Conservation (phyloP, 2,888 invertebrate species). For the Suillia variegata region DNA sequence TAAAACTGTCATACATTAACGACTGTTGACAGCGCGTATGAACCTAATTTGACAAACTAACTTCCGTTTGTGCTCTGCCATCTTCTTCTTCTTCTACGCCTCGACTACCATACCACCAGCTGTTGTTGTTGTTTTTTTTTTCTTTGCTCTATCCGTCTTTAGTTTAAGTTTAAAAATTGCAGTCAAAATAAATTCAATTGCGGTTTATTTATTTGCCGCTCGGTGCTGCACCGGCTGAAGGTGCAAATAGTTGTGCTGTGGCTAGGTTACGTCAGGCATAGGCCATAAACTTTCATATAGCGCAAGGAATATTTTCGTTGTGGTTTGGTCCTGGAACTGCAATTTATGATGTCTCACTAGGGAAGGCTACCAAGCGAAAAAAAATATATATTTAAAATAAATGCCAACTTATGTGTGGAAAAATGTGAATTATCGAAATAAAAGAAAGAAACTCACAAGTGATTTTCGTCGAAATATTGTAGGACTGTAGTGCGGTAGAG, state of each 20-base stretch:
- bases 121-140: background rate
- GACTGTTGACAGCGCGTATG: conserved; percentile 29
- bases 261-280: background rate
- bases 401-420: background rate
- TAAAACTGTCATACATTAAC: conserved; percentile 28
- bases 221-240: background rate
- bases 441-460: background rate
- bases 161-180: conserved; percentile 27
- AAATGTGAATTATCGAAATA: background rate
- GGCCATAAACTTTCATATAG: background rate
- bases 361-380: conserved; percentile 9
- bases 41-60: conserved; percentile 26
- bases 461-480: no score
- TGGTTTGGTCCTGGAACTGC: background rate
- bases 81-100: conserved; percentile 10
- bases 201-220: conserved; percentile 42
- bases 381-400: background rate
- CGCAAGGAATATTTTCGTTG: background rate
- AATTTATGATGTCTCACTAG: background rate
- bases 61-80: background rate
- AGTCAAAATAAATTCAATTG: conserved; percentile 51
- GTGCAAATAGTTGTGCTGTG: background rate
- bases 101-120: background rate
- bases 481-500: background rate
- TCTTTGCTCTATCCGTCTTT: no score